Base-by-base conservation (phyloP, 2,113 vertebrate genomes). In the Salvelinus namaycush region DNA sequence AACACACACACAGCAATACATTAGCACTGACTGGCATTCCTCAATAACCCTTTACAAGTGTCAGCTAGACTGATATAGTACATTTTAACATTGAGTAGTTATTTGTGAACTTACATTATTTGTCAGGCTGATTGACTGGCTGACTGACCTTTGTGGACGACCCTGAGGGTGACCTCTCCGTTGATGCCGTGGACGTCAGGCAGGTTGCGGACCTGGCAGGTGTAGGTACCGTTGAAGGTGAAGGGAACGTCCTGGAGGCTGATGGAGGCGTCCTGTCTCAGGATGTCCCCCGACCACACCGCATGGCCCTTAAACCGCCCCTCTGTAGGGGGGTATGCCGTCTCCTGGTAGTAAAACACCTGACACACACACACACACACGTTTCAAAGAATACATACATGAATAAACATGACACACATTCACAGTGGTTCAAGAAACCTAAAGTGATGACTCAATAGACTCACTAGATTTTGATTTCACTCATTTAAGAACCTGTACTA, bases 151-250 rank as follows among this genome's bases (percentile, higher is more conserved):
- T 91, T 89, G 60, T 81, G 57, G 71, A 94, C 95, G 0, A 99
- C 96, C 5, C 76, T 90, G 57, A 99, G 90, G 0, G 70, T 26
- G 83, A 95, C 92, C 81, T 97, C 93, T 9, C 95, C 94, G 0
- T 92, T 82, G 1, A 76, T 83, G 60, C 96, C 95, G 0, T 95
- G 93, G 0, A 96, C 91, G 0, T 99, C 97, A 1, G 97, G 97
- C 0, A 78, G 94, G 88, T 99, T 99, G 79, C 87, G 94, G 83
- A 99, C 96, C 59, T 95, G 94, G 81, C 97, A 98, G 75, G 87
- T 92, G 86, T 93, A 98, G 0, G 97, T 99, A 3, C 97, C 97
- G 0, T 99, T 99, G 83, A 97, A 97, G 0, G 77, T 92, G 49
- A 94, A 94, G 78, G 90, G 92, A 79, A 97, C 90, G 24, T 94